Base-by-base conservation (phyloP, 2,888 invertebrate genomes). In the Cetonia aurata region DNA sequence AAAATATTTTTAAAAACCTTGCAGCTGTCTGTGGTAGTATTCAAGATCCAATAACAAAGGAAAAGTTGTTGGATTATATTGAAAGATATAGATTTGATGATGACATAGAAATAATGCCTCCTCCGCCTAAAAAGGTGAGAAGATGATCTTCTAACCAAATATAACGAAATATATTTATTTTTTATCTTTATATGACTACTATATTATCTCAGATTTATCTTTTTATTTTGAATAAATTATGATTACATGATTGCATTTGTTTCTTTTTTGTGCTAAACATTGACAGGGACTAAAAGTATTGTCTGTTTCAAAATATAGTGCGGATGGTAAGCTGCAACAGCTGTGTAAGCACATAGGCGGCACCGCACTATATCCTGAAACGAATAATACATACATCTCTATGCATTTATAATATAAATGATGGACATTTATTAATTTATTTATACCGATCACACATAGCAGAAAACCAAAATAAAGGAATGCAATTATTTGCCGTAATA, bases 1-100 rank as follows among this genome's bases (percentile, higher is more conserved):
- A 42, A 41, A 60, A 25, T 44, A n/a, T 52, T 9, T 31, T 33
- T 33, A 6, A 37, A 37, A n/a, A 57, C n/a, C 9, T 88, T 88
- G 15, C 84, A 93, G 95, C 94, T 76, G 97, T 98, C 46, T 90
- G 89, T 79, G 88, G 92, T 67, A 95, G 94, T 81, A 98, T 98
- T 81, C 83, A 83, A 46, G 84, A 91, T 77, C 98, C 98, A 0
- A 92, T 98, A 1, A 96, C 96, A 0, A 93, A 93, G 82, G 93
- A 96, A 72, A 86, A 86, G 70, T 88, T 98, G 10, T 84, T 97
- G 53, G 87, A 92, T 60, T 94, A 86, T 83, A 95, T 96, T 75
- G 88, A 90, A 25, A 85, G 84, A 9, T 85, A 89, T 72, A 86
- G 91, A 72, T 94, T 88, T 81, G 85, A 87, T 53, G 90, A 92